phyloP scores from a whole-genome alignment of 2,888 invertebrate species.

The Ephialtes manifestator region DNA sequence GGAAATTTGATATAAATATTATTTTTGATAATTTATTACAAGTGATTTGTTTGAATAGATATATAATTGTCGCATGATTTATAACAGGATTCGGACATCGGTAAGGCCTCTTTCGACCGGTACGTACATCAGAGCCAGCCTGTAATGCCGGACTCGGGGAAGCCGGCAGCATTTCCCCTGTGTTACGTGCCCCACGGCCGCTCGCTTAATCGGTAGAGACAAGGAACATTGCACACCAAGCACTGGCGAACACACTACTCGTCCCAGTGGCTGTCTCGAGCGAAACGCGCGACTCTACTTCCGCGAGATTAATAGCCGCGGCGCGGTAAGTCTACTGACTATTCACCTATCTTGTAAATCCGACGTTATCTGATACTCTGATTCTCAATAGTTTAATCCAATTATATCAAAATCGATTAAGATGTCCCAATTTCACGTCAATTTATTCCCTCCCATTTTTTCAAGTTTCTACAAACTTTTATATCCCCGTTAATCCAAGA shows the following conservation, averaged over 20 bases:
- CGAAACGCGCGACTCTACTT: slow-evolving; percentile 55
- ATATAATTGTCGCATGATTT: slow-evolving; percentile 76
- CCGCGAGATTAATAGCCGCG: slow-evolving; percentile 58
- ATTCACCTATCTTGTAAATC: slow-evolving; percentile 17
- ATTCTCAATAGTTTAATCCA: neutral
- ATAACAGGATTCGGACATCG: slow-evolving; percentile 79
- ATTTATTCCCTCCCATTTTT: neutral
- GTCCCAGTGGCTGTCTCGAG: slow-evolving; percentile 51
- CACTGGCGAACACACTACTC: slow-evolving; percentile 23
- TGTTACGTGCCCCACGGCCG: slow-evolving; percentile 61
- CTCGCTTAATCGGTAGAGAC: slow-evolving; percentile 76
- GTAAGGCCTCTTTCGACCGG: slow-evolving; percentile 76
- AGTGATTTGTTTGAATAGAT: slow-evolving; percentile 53
- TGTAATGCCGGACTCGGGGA: slow-evolving; percentile 68
- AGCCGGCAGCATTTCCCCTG: slow-evolving; percentile 63
- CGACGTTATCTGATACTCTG: neutral
- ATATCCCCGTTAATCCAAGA: too few relatives aligned
- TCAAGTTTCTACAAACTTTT: too few relatives aligned
- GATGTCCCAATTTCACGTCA: neutral
- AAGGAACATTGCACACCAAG: slow-evolving; percentile 63
- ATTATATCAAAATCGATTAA: slow-evolving; percentile 1
- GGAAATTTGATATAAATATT: neutral
- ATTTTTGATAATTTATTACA: neutral
- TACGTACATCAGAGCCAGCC: slow-evolving; percentile 61
- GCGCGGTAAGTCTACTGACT: slow-evolving; percentile 44